Evolutionary conservation across 2,113 vertebrate species (phyloP).

Genomic region (Tetrax tetrax): DNA sequence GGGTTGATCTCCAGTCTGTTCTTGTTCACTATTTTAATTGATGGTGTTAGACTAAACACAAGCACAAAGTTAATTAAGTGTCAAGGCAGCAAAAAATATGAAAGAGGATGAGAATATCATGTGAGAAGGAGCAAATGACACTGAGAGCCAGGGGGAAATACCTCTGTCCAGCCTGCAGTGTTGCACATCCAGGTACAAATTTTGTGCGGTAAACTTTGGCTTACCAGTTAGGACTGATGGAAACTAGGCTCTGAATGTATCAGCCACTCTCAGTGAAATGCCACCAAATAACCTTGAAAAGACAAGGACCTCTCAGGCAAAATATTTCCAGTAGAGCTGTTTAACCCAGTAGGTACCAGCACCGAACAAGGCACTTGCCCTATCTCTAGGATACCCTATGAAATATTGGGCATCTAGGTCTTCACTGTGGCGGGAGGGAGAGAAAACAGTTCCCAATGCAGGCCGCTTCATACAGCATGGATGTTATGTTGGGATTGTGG

Average conservation of each 20-base stretch:
- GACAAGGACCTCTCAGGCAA: not conserved
- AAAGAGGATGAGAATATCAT: not conserved
- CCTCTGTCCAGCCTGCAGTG: not conserved
- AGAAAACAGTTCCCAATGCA: not conserved
- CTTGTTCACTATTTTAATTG: not conserved
- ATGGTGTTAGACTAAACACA: not conserved
- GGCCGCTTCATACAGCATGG: not conserved
- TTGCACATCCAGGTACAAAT: not conserved
- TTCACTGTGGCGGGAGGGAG: not conserved
- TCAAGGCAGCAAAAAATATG: not conserved
- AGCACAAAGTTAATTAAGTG: not conserved
- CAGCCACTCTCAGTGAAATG: not conserved
- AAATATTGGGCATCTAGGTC: not conserved
- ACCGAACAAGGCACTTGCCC: not conserved
- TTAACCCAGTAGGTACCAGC: not conserved
- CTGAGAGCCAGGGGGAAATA: not conserved
- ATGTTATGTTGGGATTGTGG: not conserved
- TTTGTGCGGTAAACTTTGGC: not conserved
- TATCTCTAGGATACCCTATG: too few species aligned
- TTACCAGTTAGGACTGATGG: accelerated
- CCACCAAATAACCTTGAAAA: not conserved
- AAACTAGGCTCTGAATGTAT: not conserved
- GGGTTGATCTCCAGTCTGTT: not conserved
- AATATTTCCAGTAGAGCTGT: not conserved
- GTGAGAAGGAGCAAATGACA: not conserved